Evolutionary conservation across 2,888 invertebrate species (phyloP).

Genomic region (Frankliniella intonsa): DNA sequence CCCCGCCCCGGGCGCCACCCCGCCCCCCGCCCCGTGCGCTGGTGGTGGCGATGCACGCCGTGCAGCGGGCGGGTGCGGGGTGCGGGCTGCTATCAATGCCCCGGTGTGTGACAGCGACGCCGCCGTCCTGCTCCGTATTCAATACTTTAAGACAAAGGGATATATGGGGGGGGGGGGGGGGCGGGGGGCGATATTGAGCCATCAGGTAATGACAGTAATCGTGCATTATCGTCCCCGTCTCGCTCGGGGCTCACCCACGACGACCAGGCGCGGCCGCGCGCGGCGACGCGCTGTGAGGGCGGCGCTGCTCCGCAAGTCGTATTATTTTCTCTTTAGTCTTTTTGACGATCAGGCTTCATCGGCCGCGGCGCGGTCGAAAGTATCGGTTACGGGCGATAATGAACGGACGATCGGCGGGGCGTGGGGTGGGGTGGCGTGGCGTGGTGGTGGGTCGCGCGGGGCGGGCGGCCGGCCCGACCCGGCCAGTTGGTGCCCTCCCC

Average conservation of each 20-base stretch:
- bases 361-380: not conserved
- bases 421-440: not conserved
- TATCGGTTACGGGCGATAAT: constrained; percentile 20
- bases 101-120: not conserved
- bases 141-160: constrained; percentile 17
- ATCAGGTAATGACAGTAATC: constrained; percentile 18
- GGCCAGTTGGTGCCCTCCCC: not conserved
- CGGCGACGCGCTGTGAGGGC: not conserved
- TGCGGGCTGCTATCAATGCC: not conserved
- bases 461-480: not conserved
- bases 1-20: not conserved
- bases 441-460: not conserved
- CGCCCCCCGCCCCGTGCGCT: not conserved
- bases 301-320: not conserved
- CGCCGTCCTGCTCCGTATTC: not conserved
- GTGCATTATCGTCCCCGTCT: constrained; percentile 7
- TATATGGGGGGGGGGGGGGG: not conserved
- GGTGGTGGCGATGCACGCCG: not conserved
- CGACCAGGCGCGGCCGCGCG: too few species aligned
- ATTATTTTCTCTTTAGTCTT: not conserved
- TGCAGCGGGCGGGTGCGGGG: not conserved
- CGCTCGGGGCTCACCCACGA: constrained; percentile 12
- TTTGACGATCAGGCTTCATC: not conserved
- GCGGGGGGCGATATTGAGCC: constrained; percentile 6
- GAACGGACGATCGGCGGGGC: not conserved